Percentiles rank a stretch among this genome's conserved stretches.
These are phyloP conservation scores for Pollachius pollachius DNA, from an alignment of 2,113 vertebrate species.

Conservation along the genomic window DNA sequence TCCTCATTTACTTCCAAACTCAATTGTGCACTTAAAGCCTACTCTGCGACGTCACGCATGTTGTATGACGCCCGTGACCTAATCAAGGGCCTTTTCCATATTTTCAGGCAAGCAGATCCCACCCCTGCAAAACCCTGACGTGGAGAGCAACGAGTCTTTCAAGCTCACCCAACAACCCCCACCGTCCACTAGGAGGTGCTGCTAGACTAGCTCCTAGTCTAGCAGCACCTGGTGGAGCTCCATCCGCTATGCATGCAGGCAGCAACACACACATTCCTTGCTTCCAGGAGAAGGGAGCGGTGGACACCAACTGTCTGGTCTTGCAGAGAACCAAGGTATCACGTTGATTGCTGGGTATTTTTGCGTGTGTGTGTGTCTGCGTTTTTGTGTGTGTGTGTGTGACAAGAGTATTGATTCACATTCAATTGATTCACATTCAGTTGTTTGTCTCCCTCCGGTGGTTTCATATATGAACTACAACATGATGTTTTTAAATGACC, in stretches of 20 bases:
- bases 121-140: constrained; percentile 86
- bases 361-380: background rate
- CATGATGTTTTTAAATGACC: background rate
- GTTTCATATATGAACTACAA: constrained; percentile 36
- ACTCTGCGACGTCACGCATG: background rate
- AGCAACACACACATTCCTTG: no score
- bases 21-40: background rate
- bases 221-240: background rate
- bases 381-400: background rate
- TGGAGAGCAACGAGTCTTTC: constrained; percentile 83
- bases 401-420: background rate
- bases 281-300: no score
- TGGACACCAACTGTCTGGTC: no score
- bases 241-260: background rate
- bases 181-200: constrained; percentile 80
- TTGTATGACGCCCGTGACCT: constrained; percentile 27
- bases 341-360: constrained; percentile 4
- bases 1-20: no score
- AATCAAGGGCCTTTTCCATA: constrained; percentile 19
- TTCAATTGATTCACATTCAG: constrained; percentile 4
- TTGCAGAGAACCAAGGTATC: constrained; percentile 9
- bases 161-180: constrained; percentile 79
- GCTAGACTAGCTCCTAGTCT: constrained; percentile 78
- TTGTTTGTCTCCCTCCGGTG: constrained; percentile 51
- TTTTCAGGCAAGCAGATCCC: constrained; percentile 90